Evolutionary conservation across 2,888 invertebrate genomes (phyloP).

Genomic region (Crocallis elinguaria): DNA sequence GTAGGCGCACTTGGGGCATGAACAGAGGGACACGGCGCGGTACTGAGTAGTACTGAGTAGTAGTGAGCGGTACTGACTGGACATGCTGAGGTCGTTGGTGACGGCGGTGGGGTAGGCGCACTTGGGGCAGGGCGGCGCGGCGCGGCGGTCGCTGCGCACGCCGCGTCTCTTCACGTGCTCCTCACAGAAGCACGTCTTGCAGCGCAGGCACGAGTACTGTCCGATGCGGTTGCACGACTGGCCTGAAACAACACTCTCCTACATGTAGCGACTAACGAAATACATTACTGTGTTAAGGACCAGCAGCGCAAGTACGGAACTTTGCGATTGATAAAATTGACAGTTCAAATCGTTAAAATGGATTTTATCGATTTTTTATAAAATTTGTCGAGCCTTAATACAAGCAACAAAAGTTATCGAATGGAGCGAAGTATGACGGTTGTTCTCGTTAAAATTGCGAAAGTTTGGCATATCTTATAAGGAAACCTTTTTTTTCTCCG

Average conservation of each 20-base stretch:
- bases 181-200: slow-evolving; percentile 98
- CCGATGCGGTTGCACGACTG: slow-evolving; percentile 97
- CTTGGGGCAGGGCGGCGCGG: slow-evolving; percentile 93
- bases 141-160: slow-evolving; percentile 52
- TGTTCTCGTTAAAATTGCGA: too few species aligned
- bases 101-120: slow-evolving; percentile 96
- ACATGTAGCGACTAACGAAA: too few species aligned
- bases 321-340: too few species aligned
- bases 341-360: too few species aligned
- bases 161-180: slow-evolving; percentile 94
- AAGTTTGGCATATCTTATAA: too few species aligned
- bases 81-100: slow-evolving; percentile 98
- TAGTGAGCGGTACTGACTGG: slow-evolving; percentile 86
- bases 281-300: too few species aligned
- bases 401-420: too few species aligned
- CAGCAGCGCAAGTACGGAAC: too few species aligned
- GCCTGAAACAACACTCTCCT: slow-evolving; percentile 77
- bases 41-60: background rate
- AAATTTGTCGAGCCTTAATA: too few species aligned
- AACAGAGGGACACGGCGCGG: background rate
- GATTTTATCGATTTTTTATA: too few species aligned
- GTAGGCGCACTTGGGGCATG: background rate
- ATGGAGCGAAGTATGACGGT: too few species aligned
- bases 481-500: too few species aligned
- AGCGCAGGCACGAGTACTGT: slow-evolving; percentile 97